Base-by-base conservation (phyloP, 1,140 invertebrate species). In the Hesperophylax magnus region DNA sequence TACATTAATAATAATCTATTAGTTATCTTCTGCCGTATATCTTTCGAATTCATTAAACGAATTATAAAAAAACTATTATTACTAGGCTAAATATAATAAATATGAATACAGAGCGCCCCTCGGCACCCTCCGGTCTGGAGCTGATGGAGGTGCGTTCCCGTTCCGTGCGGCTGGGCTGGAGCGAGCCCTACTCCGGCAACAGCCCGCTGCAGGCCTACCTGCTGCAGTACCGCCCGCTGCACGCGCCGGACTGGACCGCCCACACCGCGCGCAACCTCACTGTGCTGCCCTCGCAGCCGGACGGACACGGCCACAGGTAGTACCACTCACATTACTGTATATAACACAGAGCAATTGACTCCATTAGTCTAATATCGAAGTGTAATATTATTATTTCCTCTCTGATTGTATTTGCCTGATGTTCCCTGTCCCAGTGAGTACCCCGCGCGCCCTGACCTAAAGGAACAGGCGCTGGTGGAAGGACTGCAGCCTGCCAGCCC, bases 131-230 rank as follows among this genome's bases (percentile, higher is more conserved):
- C 2, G 91, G 91, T 75, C 87, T 94, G 24, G 91, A 93, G 84
- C 90, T 93, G n/a, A 88, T 93, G 56, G 93, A 93, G 83, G 91
- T 94, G 20, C 92, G 92, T 11, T 94, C 95, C n/a, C 89, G 95
- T 56, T 92, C 92, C 17, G 93, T 95, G 22, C 92, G 93, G 34
- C 87, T 97, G 3, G 91, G 93, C 58, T 97, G 95, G 95, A 91
- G 91, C 52, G 90, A 92, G 56, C 94, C 95, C 1, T 96, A 94
- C 86, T 93, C 96, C 85, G 96, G 96, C 11, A 96, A 96, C 85
- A 94, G 93, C 67, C 93, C 94, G 0, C 93, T 97, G n/a, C 88
- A 93, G 52, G 93, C 93, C 78, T 97, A 96, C 86, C 89, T 95
- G 58, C 92, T 95, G 58, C 94, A 95, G 85, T 94, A 95, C 86